phyloP scores from a whole-genome alignment of 1,140 invertebrate species.

The Bombus affinis region DNA sequence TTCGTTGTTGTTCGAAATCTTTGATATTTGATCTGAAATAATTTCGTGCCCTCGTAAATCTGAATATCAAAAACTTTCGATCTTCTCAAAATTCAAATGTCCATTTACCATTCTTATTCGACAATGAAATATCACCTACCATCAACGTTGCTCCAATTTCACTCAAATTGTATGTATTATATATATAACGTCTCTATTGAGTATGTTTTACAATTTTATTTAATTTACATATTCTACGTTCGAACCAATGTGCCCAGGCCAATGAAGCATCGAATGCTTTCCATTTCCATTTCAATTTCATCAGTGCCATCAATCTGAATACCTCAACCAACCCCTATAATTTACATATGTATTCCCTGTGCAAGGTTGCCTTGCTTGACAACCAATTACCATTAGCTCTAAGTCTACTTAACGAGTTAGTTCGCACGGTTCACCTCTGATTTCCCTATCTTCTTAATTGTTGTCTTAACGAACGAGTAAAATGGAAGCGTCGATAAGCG shows the following conservation, averaged over 20 bases:
- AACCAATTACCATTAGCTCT: neutral
- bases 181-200: neutral
- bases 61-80: neutral
- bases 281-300: conserved; percentile 3
- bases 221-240: neutral
- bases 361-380: neutral
- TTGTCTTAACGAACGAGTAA: neutral
- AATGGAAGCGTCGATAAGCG: neutral
- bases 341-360: neutral
- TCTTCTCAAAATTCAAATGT: neutral
- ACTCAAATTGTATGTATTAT: neutral
- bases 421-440: neutral
- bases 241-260: neutral
- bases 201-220: neutral
- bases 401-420: neutral
- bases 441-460: neutral
- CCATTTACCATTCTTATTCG: neutral
- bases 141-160: neutral
- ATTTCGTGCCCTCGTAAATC: neutral
- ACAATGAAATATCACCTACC: neutral
- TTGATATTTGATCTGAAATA: neutral
- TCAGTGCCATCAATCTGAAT: neutral
- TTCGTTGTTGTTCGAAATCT: neutral
- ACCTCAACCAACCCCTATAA: neutral
- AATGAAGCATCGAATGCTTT: neutral